Percentiles rank a stretch among this genome's conserved stretches.
Evolutionary conservation across 2,797 vertebrate species (phyloP).

Genomic region (Siniperca scherzeri): DNA sequence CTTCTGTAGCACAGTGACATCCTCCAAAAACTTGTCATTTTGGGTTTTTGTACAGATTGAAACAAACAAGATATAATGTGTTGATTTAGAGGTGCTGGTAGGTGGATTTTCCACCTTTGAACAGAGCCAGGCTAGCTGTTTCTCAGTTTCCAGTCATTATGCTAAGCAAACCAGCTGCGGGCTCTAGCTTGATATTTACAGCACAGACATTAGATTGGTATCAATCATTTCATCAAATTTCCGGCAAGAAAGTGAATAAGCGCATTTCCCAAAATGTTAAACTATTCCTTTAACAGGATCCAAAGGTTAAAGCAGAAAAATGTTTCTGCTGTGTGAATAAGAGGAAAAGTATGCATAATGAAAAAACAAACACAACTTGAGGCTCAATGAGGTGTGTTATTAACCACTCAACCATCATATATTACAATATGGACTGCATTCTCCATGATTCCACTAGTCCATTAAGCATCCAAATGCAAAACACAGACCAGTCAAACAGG

Average conservation of each 20-base stretch:
- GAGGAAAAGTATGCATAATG: conserved; percentile 27
- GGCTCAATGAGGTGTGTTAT: conserved; percentile 50
- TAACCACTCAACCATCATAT: conserved; percentile 50
- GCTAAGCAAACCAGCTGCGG: not conserved
- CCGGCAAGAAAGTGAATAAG: not conserved
- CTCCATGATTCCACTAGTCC: conserved; percentile 37
- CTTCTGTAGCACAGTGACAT: not conserved
- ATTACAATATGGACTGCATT: conserved; percentile 54
- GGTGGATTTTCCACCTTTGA: not conserved
- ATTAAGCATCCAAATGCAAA: conserved; percentile 62
- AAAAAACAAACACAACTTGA: conserved; percentile 31
- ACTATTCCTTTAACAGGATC: not conserved
- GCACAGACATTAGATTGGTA: not conserved
- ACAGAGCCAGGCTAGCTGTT: not conserved
- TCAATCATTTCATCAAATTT: not conserved
- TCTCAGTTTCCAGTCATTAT: not conserved
- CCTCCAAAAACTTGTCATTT: not conserved
- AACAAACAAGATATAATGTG: no score
- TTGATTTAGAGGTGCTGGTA: not conserved
- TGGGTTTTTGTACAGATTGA: no score
- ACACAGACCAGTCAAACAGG: conserved; percentile 60
- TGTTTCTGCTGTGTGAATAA: conserved; percentile 5
- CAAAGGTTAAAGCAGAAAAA: conserved; percentile 6
- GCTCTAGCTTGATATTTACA: not conserved
- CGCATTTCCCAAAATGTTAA: not conserved